Base-by-base conservation (phyloP, 2,888 invertebrate genomes). In the Camptogramma bilineatum region DNA sequence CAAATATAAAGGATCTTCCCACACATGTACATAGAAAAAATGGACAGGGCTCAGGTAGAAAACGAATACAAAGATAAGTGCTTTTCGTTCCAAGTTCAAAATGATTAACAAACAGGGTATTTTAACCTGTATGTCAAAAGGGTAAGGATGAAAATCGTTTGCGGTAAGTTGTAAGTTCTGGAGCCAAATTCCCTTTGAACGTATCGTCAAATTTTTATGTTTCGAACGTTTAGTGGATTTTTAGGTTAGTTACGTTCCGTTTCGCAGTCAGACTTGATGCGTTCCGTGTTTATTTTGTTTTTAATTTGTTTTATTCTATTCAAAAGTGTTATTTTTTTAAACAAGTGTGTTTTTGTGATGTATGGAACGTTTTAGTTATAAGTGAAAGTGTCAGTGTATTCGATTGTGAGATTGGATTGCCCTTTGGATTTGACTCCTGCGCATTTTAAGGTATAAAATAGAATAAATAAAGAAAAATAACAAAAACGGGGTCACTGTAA, bases 1-100 rank as follows among this genome's bases (percentile, higher is more conserved):
- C 13, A 8, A 54, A 53, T 39, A 18, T 1, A 21, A 16, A 42
- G 48, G 46, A 16, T 44, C 73, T 73, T 62, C 75, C 74, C 76
- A 80, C 82, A 80, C 73, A 77, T 81, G 81, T 75, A 73, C 73
- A 68, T 76, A 77, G 83, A 81, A 86, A 87, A 91, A 89, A 90
- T 82, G 89, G 87, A 84, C 85, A 76, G 80, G 78, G 77, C 85
- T 82, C 93, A 92, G 93, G 92, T 92, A 92, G 85, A 88, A 82
- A 85, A 80, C 81, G 82, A 85, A 85, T 84, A 89, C 87, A 89
- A 90, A 86, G 88, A 87, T 83, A 75, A 79, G 79, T 83, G 83
- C 84, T 84, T 82, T 82, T 82, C 78, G 79, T 78, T 42, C 31
- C 34, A 57, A 17, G 18, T 47, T 56, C n/a, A 47, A 56, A 55